Evolutionary conservation across 2,113 vertebrate genomes (phyloP).

Genomic region (Australoheros scitulus): DNA sequence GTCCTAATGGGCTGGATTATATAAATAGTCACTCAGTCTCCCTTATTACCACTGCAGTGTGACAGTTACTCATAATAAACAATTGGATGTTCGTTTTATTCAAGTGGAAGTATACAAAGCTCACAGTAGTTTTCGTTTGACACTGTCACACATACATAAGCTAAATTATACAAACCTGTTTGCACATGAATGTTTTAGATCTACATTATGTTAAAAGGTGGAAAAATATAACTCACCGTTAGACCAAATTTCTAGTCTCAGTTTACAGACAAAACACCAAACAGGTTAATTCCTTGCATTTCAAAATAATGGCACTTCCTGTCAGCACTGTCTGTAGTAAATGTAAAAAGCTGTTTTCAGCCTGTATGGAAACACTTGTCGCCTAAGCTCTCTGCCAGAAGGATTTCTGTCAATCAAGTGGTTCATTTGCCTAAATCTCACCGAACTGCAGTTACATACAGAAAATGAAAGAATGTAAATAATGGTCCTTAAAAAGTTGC

Average conservation of each 20-base stretch:
- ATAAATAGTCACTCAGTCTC: constrained; percentile 2
- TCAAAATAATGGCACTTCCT: background rate
- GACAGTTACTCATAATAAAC: background rate
- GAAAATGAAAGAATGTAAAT: background rate
- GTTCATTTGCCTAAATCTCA: background rate
- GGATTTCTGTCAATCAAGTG: background rate
- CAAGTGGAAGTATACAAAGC: background rate
- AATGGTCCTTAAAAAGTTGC: background rate
- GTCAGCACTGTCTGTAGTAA: background rate
- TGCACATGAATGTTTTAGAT: background rate
- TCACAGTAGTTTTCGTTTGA: background rate
- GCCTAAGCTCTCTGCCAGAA: background rate
- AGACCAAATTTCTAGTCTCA: background rate
- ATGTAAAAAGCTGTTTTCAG: background rate
- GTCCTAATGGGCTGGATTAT: constrained; percentile 12
- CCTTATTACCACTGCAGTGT: background rate
- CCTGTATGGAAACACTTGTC: no score
- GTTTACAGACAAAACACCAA: background rate
- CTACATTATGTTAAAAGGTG: background rate
- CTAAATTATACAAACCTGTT: background rate
- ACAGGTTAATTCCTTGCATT: constrained; percentile 1
- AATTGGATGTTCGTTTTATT: background rate
- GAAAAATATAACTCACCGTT: background rate
- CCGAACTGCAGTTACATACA: fast-evolving
- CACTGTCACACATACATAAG: background rate